Base-by-base conservation (phyloP, 2,113 vertebrate species). In the Athene noctua region DNA sequence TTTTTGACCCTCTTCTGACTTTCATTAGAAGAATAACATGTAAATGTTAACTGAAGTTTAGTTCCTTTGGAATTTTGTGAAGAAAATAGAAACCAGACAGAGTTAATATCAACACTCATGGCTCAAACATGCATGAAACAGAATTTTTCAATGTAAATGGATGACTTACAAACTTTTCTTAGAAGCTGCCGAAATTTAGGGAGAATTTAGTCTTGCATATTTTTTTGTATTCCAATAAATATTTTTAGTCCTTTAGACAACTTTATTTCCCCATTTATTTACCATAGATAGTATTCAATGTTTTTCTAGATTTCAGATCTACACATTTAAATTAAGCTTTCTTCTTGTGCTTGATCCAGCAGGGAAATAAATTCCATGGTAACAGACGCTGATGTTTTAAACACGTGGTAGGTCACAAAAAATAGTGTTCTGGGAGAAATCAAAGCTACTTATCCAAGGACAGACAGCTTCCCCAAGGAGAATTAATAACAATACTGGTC, bases 301-400 rank as follows among this genome's bases (percentile, higher is more conserved):
- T 90, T 87, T 88, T 90, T 40, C 29, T 75, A 40, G 22, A 72
- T 79, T 95, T 87, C 34, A 44, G 22, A 71, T 68, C 21, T 51
- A 59, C 13, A n/a, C 1, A 26, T 68, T 70, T 87, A 72, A 63
- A 67, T 80, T 62, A 74, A 32, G 7, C 2, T 40, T 84, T 81
- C 11, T 17, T 87, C 51, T 77, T 88, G 6, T 57, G 5, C 25
- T 67, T 87, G 26, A 79, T 63, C 30, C 61, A 82, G 16, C 20
- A 65, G 26, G 20, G 36, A 82, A 95, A 79, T 34, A 79, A 81
- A 74, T 54, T 81, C n/a, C 13, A 75, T 71, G 42, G 29, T 22
- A 87, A 79, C 47, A 85, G 32, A 74, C 10, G 46, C 2, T 40
- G 30, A 36, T 63, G 10, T 62, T 83, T 92, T 70, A 73, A 92